Evolutionary conservation across 2,797 vertebrate species (phyloP).

Genomic region (Melanotaenia pygmaea): DNA sequence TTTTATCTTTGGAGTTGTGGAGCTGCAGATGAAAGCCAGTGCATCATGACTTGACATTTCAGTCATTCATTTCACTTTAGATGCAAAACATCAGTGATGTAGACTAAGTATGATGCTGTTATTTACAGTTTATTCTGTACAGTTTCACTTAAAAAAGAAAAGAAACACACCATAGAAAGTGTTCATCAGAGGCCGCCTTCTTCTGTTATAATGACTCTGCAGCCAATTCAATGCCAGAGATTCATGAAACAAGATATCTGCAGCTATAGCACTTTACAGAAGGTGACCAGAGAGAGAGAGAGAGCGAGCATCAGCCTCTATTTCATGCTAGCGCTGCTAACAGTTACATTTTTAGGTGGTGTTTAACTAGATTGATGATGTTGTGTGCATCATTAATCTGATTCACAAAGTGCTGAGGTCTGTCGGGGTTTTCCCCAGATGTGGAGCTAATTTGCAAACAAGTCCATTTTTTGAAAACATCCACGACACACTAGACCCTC

Average conservation of each 20-base stretch:
- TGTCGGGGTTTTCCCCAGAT: background rate
- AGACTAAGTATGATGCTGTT: background rate
- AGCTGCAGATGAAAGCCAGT: conserved; percentile 10
- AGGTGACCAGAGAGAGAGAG: conserved; percentile 32
- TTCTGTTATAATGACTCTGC: conserved; percentile 26
- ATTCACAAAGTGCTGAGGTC: conserved; percentile 19
- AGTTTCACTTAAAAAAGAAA: conserved; percentile 2
- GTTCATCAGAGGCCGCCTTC: background rate
- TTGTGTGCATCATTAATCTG: background rate
- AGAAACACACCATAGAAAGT: background rate
- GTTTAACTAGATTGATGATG: conserved; percentile 13
- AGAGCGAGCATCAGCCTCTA: conserved; percentile 12
- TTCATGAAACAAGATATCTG: conserved; percentile 50
- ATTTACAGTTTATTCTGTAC: background rate
- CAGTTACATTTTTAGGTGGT: conserved; percentile 2
- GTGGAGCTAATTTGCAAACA: conserved; percentile 15
- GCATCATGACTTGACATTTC: conserved; percentile 1
- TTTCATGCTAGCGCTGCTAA: conserved; percentile 7
- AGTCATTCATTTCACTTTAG: background rate
- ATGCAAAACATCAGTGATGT: background rate
- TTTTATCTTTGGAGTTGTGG: background rate
- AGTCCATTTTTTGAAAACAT: background rate
- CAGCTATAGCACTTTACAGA: conserved; percentile 43
- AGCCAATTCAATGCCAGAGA: conserved; percentile 11
- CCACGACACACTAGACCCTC: conserved; percentile 15